Evolutionary conservation across 2,797 vertebrate species (phyloP).

Genomic region (Lagorchestes hirsutus): DNA sequence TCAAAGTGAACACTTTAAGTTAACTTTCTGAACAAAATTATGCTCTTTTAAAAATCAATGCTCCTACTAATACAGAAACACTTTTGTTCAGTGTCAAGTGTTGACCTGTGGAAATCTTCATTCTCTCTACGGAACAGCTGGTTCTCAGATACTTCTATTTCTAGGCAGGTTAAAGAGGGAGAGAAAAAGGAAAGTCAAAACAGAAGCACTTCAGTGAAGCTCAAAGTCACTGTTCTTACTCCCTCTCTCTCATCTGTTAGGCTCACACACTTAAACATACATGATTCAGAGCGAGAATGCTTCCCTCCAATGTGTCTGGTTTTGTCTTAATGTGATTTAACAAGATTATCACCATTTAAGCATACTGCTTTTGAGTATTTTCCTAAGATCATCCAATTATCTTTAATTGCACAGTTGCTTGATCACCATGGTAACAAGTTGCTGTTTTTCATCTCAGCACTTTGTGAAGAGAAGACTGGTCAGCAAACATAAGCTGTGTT

Average conservation of each 20-base stretch:
- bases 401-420: constrained; percentile 72
- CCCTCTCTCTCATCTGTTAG: not conserved
- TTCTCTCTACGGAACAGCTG: not conserved
- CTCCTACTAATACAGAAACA: constrained; percentile 33
- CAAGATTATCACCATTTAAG: constrained; percentile 77
- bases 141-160: constrained; percentile 41
- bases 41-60: not conserved
- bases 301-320: constrained; percentile 10
- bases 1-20: constrained; percentile 39
- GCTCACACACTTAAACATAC: not conserved
- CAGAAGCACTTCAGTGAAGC: not conserved
- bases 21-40: constrained; percentile 42
- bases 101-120: not conserved
- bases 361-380: constrained; percentile 72
- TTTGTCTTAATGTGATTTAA: constrained; percentile 72
- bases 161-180: constrained; percentile 8
- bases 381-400: constrained; percentile 76
- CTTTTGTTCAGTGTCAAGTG: not conserved
- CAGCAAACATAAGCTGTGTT: not conserved
- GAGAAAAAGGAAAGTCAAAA: not conserved
- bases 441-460: constrained; percentile 27
- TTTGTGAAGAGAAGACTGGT: constrained; percentile 35
- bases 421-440: constrained; percentile 70
- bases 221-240: not conserved
- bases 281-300: constrained; percentile 50